Base-by-base conservation (phyloP, 2,888 invertebrate genomes). In the Drosophila atripex region DNA sequence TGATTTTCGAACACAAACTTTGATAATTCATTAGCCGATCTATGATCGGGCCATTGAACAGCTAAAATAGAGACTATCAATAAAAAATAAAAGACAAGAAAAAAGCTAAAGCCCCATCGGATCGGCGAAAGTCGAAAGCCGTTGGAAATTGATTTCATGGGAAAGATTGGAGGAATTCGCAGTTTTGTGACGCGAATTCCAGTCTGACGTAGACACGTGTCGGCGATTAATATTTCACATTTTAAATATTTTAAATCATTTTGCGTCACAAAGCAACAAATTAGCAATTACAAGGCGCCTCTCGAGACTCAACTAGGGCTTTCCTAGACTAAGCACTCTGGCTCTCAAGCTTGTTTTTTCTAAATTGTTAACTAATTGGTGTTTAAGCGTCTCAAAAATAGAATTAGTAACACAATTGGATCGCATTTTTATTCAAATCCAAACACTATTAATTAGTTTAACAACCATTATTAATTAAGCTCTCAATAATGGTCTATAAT, bases 91-190 rank as follows among this genome's bases (percentile, higher is more conserved):
- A n/a, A n/a, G n/a, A n/a, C 4, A 41, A 35, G 6, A n/a, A 28
- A 41, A 16, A 23, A 46, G 39, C 2, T n/a, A 14, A 56, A 23
- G 7, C 3, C 28, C 9, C 41, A 30, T 12, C 18, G 23, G 30
- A 28, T 14, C 16, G 69, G 70, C 53, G 69, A 70, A 70, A 70
- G 69, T 60, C 21, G 28, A 43, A 43, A 43, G 43, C 12, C 41
- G 52, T 12, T 64, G 54, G 39, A 70, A 70, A 70, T 70, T 70
- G 69, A 70, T 70, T 70, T 70, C 71, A 59, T 69, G 71, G 69
- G 71, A 71, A 68, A 39, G 38, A 39, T 7, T n/a, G 23, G 21
- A 12, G 68, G 58, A 45, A 54, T 54, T 53, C 38, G 11, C 32
- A 14, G 39, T 11, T 14, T n/a, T 43, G 23, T 35, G 39, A 52